A percentile compares a stretch with the other conserved stretches of the same genome.
phyloP scores from a whole-genome alignment of 1,140 invertebrate genomes.

The Drosophila oshimai region DNA sequence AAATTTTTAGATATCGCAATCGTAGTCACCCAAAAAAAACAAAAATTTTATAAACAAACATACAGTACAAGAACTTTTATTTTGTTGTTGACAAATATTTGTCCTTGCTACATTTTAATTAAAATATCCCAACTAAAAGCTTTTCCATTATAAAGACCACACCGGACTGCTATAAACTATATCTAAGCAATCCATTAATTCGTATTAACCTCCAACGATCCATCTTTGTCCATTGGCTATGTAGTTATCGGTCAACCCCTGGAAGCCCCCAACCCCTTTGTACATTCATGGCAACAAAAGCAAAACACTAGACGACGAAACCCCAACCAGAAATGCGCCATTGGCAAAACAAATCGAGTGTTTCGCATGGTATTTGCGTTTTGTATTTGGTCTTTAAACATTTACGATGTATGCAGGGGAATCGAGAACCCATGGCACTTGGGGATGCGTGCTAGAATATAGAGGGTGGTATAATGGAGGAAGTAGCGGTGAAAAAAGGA shows the following conservation, averaged over 20 bases:
- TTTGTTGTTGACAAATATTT: too few relatives aligned
- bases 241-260: conserved; percentile 16
- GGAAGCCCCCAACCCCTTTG: background rate
- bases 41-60: too few relatives aligned
- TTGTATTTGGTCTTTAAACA: background rate
- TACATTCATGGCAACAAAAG: background rate
- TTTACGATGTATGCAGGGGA: background rate
- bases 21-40: too few relatives aligned
- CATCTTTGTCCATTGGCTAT: background rate
- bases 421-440: background rate
- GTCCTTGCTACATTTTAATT: too few relatives aligned
- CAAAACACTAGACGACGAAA: conserved; percentile 11
- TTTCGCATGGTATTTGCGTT: conserved; percentile 4
- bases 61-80: too few relatives aligned
- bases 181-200: background rate
- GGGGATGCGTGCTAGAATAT: background rate
- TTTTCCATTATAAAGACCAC: too few relatives aligned
- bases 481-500: too few relatives aligned
- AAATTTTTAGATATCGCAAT: too few relatives aligned
- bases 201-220: background rate
- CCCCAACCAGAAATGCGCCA: background rate
- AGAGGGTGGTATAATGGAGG: too few relatives aligned
- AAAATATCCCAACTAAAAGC: too few relatives aligned
- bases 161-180: background rate
- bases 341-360: conserved; percentile 37